phyloP scores from a whole-genome alignment of 2,113 vertebrate species.

The Agapornis roseicollis region DNA sequence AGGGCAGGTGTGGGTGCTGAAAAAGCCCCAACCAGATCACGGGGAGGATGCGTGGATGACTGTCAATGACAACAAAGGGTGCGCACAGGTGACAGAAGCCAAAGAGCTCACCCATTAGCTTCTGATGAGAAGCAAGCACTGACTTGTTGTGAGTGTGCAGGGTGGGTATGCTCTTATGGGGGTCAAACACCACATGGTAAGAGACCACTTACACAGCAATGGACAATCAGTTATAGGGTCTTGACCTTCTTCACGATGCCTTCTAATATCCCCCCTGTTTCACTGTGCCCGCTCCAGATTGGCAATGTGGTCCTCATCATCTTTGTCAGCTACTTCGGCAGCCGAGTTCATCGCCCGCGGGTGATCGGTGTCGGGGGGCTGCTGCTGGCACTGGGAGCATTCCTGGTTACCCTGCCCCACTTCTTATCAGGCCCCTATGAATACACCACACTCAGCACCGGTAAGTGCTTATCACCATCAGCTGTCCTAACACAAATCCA shows the following conservation, averaged over 20 bases:
- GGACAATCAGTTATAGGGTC: too few species aligned
- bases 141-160: neutral
- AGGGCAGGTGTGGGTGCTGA: neutral
- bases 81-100: neutral
- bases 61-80: neutral
- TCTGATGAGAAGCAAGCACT: neutral
- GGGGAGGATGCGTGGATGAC: neutral
- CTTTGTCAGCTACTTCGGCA: slow-evolving; percentile 96
- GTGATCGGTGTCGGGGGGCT: slow-evolving; percentile 87
- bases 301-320: slow-evolving; percentile 91
- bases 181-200: neutral
- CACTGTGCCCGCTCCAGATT: slow-evolving; percentile 73
- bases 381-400: slow-evolving; percentile 86
- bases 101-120: neutral
- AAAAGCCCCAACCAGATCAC: neutral
- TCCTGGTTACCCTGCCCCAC: slow-evolving; percentile 92
- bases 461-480: slow-evolving; percentile 34
- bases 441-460: neutral
- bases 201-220: too few species aligned
- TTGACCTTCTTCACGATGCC: rapidly evolving
- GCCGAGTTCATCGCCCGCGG: slow-evolving; percentile 87
- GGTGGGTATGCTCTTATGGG: neutral
- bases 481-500: neutral
- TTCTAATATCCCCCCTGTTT: neutral
- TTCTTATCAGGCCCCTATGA: slow-evolving; percentile 86